Evolutionary conservation across 2,113 vertebrate species (phyloP), one percentile per base, ranked within the genome.

Genomic region (Coreoperca whiteheadi): DNA sequence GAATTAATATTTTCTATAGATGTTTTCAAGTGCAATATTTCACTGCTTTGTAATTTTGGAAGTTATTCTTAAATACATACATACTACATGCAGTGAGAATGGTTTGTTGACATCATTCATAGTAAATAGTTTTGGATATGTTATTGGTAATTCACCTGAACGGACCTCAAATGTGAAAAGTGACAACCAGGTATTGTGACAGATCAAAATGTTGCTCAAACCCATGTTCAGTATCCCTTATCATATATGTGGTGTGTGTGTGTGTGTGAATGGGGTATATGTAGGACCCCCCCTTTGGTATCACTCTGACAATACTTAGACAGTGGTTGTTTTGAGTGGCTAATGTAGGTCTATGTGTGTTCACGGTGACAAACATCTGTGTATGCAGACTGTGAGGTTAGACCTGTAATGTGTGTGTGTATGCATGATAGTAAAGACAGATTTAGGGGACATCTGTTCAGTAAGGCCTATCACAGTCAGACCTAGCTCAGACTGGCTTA

Each of bases 401-500:
- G 63, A 43, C 63, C 7, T 30, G 28, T 59, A 3, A 20, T 51
- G 54, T 67, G 37, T 63, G 56, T 70, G 54, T 56, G 41, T 37
- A 30, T 25, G 15, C 28, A 43, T 77, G 70, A 57, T 74, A 23
- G 74, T 71, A 82, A 41, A 84, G 81, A 78, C 61, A 89, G 88
- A 92, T 91, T 89, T 82, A 84, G 65, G 60, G 64, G 91, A 89
- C 93, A 95, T 94, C 84, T 95, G 93, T 54, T 90, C n/a, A 48
- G 56, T 41, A 34, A 70, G 82, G 72, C 74, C 43, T 77, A 21
- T 82, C 72, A 61, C 68, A 78, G 74, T 79, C 80, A 82, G 75
- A 80, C 34, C 23, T 41, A 83, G 90, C 94, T 94, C 89, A 95
- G 92, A 95, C 90, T 32, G 37, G 87, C 86, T 94, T 92, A 95